A percentile compares a stretch with the other conserved stretches of the same genome.
Conservation (phyloP, 2,888 invertebrate genomes). For the Camponotus fellah region DNA sequence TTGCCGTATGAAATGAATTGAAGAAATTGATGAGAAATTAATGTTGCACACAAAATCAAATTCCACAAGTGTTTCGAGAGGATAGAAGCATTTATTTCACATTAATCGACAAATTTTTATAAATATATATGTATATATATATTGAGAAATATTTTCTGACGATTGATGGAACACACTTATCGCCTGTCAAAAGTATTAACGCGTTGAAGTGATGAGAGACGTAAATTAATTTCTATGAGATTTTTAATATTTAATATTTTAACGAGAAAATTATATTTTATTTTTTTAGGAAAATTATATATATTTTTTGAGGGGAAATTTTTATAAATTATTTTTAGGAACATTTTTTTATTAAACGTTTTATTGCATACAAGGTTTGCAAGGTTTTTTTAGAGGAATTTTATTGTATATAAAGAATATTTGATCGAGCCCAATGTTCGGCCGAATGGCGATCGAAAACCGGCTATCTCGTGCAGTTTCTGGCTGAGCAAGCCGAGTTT, state of each 20-base stretch:
- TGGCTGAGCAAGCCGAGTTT: slow-evolving; percentile 44
- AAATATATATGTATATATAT: not conserved
- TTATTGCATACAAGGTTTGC: too few relatives aligned
- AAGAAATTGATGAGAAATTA: not conserved
- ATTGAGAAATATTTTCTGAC: not conserved
- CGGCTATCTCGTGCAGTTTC: slow-evolving; percentile 52
- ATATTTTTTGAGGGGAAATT: too few relatives aligned
- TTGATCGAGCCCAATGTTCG: slow-evolving; percentile 11
- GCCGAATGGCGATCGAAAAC: slow-evolving; percentile 9
- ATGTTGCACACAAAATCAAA: not conserved
- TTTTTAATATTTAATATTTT: not conserved
- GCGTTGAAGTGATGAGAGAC: not conserved
- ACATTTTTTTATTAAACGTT: too few relatives aligned
- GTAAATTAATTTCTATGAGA: not conserved
- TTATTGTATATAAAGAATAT: not conserved
- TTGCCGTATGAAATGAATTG: not conserved
- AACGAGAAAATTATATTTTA: not conserved
- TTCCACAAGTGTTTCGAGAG: not conserved
- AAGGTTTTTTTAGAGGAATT: not conserved
- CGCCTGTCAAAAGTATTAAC: not conserved
- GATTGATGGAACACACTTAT: not conserved
- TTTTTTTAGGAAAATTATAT: too few relatives aligned
- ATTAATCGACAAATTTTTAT: not conserved
- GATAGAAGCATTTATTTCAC: not conserved
- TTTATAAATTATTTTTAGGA: too few relatives aligned